Percentiles rank a stretch among this genome's conserved stretches.
These are phyloP conservation scores for Cepphus grylle DNA, from an alignment of 2,113 vertebrate genomes.

Conservation along the genomic window DNA sequence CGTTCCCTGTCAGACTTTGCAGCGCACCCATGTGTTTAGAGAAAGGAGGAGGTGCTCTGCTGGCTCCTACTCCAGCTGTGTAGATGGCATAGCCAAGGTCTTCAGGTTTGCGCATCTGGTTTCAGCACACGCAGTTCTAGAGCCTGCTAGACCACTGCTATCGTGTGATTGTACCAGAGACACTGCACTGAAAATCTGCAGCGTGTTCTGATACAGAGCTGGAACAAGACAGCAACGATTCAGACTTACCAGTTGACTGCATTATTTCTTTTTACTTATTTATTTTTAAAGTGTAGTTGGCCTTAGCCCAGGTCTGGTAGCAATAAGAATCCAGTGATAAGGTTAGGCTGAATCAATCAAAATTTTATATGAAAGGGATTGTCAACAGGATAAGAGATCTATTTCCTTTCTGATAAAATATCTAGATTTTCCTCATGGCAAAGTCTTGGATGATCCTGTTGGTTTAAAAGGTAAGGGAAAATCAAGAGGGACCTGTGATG, in stretches of 20 bases:
- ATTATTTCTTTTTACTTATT: neutral
- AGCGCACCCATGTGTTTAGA: neutral
- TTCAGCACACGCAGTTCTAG: neutral
- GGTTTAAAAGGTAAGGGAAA: neutral
- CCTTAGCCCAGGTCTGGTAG: neutral
- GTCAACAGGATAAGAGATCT: neutral
- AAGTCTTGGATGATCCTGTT: neutral
- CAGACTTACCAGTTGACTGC: neutral
- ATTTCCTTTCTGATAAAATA: neutral
- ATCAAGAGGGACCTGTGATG: neutral
- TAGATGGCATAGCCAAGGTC: neutral
- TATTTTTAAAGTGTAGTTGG: neutral
- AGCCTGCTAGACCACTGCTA: neutral
- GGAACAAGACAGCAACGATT: neutral
- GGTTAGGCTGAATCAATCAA: neutral
- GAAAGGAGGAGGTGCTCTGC: neutral
- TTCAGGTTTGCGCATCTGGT: neutral
- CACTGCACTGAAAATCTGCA: neutral
- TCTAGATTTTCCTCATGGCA: neutral
- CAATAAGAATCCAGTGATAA: neutral
- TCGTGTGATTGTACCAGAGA: neutral
- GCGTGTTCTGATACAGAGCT: neutral
- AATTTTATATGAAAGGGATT: neutral
- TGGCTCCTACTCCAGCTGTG: neutral
- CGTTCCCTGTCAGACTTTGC: neutral